Percentiles rank a stretch among this genome's conserved stretches.
Evolutionary conservation across 1,140 invertebrate genomes (phyloP).

Genomic region (Ooceraea biroi): DNA sequence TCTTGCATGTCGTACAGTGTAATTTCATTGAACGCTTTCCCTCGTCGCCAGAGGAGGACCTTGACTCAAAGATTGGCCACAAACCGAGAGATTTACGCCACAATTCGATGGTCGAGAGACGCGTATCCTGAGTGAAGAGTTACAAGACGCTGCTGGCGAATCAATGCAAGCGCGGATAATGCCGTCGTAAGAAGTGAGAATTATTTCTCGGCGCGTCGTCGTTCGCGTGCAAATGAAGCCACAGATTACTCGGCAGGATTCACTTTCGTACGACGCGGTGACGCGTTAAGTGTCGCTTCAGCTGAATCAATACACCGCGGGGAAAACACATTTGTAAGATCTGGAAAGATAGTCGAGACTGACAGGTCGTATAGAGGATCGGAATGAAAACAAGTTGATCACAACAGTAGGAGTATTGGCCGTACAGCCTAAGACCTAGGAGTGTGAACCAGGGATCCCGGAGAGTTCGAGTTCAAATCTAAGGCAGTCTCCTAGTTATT

Average conservation of each 20-base stretch:
- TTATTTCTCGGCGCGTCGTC: background rate
- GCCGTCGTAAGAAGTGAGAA: background rate
- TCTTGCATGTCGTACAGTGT: no score
- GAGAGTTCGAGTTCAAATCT: no score
- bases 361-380: no score
- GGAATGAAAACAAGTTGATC: no score
- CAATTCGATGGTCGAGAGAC: background rate
- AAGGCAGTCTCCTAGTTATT: no score
- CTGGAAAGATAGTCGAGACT: no score
- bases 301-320: slow-evolving; percentile 71
- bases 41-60: background rate
- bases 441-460: no score
- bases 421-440: no score
- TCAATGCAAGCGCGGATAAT: background rate
- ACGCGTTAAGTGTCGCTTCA: slow-evolving; percentile 69
- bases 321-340: no score
- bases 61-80: background rate
- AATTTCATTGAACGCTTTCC: background rate
- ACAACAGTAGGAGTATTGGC: no score
- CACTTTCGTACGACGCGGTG: slow-evolving; percentile 39
- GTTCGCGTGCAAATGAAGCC: slow-evolving; percentile 11
- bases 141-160: background rate
- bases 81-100: background rate
- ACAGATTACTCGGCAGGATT: slow-evolving; percentile 28
- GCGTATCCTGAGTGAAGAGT: background rate